phyloP scores from a whole-genome alignment of 2,888 invertebrate genomes.

The Cybosia mesomella region DNA sequence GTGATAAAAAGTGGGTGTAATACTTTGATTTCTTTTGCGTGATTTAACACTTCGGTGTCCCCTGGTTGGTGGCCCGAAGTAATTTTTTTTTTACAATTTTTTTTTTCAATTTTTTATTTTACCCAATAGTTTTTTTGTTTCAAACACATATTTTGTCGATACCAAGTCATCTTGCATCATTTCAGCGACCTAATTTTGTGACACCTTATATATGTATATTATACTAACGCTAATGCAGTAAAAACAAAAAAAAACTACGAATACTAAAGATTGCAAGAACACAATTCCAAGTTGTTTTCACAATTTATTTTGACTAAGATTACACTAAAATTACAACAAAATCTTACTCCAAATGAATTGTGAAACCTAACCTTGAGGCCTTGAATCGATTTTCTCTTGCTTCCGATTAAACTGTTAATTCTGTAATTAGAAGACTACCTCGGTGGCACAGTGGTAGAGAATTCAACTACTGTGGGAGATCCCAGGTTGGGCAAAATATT shows the following conservation, averaged over 20 bases:
- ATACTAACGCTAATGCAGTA: neutral
- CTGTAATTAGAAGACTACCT: neutral
- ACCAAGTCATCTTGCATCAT: too few species aligned
- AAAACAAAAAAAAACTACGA: constrained; percentile 5
- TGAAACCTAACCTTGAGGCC: constrained; percentile 33
- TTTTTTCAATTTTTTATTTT: too few species aligned
- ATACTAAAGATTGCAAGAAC: neutral
- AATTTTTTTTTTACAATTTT: too few species aligned
- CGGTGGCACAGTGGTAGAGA: neutral
- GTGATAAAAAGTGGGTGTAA: too few species aligned
- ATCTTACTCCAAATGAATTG: constrained; percentile 21
- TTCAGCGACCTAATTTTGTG: too few species aligned
- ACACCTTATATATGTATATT: too few species aligned
- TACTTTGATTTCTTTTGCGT: too few species aligned
- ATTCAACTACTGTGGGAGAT: neutral
- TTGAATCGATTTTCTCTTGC: constrained; percentile 1
- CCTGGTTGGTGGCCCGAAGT: too few species aligned
- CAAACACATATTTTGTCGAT: too few species aligned
- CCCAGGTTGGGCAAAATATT: neutral
- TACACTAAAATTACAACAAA: constrained; percentile 11
- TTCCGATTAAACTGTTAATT: neutral
- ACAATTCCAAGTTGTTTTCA: neutral
- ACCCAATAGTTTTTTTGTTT: too few species aligned
- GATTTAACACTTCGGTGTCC: too few species aligned
- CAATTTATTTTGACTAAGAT: constrained; percentile 4